Base-by-base conservation (phyloP, 2,888 invertebrate genomes). In the Habrosyne pyritoides region DNA sequence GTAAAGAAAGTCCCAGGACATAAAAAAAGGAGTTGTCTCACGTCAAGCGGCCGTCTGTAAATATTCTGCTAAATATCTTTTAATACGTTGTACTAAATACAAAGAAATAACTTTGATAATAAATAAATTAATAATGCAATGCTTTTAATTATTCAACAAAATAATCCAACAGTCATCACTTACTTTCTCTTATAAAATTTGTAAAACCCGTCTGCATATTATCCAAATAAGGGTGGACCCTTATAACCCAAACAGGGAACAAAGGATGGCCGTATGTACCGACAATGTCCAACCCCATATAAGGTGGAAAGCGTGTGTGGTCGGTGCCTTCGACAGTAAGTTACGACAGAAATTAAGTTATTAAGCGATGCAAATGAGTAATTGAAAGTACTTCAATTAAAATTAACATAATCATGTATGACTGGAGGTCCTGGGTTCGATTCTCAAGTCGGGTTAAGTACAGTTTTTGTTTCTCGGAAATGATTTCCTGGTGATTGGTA, bases 351-450 rank as follows among this genome's bases (percentile, higher is more conserved):
- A 65, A 85, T 85, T 83, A 83, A 83, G 85, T 81, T 81, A 85
- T 86, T 85, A 82, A 79, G 72, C 77, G 74, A 85, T 83, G 81
- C 79, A 81, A 84, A 84, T 84, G 71, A 75, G 66, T 51, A 47
- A 57, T 46, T 46, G 54, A 53, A 54, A 49, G 56, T 30, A 47
- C 49, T 52, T 28, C 21, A 21, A 18, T 22, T 14, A 26, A 51
- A 52, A 33, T 33, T 33, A 5, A n/a, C 33, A 33, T 33, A 33
- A n/a, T n/a, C n/a, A n/a, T n/a, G n/a, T n/a, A n/a, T n/a, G n/a
- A n/a, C n/a, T n/a, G n/a, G n/a, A n/a, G n/a, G n/a, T n/a, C n/a
- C n/a, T n/a, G n/a, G n/a, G n/a, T n/a, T n/a, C n/a, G n/a, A n/a
- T n/a, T n/a, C n/a, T n/a, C n/a, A n/a, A n/a, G n/a, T n/a, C n/a